Evolutionary conservation across 1,140 invertebrate genomes (phyloP).

Genomic region (Drosophila kurseongensis): DNA sequence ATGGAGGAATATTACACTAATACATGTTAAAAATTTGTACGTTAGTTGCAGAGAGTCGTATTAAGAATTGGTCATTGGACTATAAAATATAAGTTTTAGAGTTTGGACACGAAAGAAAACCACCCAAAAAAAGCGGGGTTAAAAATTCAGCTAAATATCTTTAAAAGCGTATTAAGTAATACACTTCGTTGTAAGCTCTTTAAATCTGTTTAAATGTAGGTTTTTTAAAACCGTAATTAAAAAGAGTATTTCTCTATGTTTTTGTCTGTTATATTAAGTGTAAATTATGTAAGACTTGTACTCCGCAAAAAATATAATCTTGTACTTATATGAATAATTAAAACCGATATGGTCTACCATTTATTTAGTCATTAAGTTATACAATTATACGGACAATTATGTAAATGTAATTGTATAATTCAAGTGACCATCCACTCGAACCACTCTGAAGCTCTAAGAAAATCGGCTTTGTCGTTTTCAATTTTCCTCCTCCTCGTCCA

Average conservation of each 20-base stretch:
- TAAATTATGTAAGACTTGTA: background rate
- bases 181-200: background rate
- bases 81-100: too few species aligned
- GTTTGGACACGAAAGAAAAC: too few species aligned
- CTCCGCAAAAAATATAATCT: background rate
- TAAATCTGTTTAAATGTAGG: background rate
- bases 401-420: constrained; percentile 28
- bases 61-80: too few species aligned
- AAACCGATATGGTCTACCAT: constrained; percentile 4
- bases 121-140: background rate
- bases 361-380: constrained; percentile 15
- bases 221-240: background rate
- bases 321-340: constrained; percentile 24
- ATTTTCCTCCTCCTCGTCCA: background rate
- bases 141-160: background rate
- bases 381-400: constrained; percentile 25
- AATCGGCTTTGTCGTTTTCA: constrained; percentile 2
- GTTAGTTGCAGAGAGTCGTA: too few species aligned
- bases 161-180: too few species aligned
- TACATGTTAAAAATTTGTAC: background rate
- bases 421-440: constrained; percentile 18
- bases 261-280: background rate
- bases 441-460: constrained; percentile 10
- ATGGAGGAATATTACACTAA: background rate
- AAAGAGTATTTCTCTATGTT: background rate